These are phyloP conservation scores for Caenorhabditis brenneri DNA, from an alignment of 1,140 invertebrate species.

Conservation along the genomic window DNA sequence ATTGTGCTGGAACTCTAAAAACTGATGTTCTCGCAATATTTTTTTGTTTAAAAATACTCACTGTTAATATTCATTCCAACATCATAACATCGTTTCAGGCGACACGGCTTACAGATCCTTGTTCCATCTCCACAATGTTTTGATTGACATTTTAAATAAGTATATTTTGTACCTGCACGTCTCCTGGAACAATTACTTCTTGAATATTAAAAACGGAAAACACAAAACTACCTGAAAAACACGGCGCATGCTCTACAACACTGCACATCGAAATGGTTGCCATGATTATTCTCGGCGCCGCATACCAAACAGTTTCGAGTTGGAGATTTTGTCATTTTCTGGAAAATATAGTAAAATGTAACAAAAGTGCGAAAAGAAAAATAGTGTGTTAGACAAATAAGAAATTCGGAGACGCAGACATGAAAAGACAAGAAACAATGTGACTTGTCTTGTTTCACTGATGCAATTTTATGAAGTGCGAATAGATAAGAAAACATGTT, in stretches of 20 bases:
- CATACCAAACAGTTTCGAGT: not conserved
- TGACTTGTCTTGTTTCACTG: not conserved
- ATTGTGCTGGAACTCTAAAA: constrained; percentile 13
- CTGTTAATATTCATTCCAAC: not conserved
- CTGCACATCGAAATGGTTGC: not conserved
- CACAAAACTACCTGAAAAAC: constrained; percentile 1
- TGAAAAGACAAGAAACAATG: not conserved
- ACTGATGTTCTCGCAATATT: too few relatives aligned
- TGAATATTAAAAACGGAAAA: not conserved
- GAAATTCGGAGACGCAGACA: not conserved
- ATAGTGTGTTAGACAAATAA: not conserved
- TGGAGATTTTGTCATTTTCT: not conserved
- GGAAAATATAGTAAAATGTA: not conserved
- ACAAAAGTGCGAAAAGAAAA: not conserved
- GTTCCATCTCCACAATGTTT: not conserved
- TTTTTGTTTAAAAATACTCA: not conserved
- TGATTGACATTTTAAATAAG: not conserved
- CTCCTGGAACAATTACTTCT: not conserved
- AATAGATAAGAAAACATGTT: too few relatives aligned
- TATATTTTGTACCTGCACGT: not conserved
- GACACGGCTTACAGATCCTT: not conserved
- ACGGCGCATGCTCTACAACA: constrained; percentile 12
- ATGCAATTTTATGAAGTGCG: constrained; percentile 3
- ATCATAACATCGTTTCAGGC: not conserved
- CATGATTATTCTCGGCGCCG: not conserved